A percentile compares a stretch with the other conserved stretches of the same genome.
phyloP scores from a whole-genome alignment of 2,888 invertebrate species.

The Patella pellucida region DNA sequence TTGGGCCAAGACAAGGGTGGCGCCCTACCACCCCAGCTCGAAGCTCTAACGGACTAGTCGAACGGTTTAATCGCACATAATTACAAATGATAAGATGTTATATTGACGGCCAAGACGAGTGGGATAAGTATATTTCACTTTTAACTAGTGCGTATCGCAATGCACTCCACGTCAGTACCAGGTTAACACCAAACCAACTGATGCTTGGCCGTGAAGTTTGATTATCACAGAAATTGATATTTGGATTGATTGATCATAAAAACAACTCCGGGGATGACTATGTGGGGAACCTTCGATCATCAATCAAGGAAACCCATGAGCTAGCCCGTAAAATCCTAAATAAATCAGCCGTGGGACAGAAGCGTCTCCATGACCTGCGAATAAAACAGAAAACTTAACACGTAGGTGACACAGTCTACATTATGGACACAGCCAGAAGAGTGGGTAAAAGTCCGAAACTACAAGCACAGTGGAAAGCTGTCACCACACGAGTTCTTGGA shows the following conservation, averaged over 20 bases:
- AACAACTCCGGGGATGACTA: too few species aligned
- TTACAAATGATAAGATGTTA: slow-evolving; percentile 34
- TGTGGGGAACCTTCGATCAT: not conserved
- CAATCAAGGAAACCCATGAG: not conserved
- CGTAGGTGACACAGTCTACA: too few species aligned
- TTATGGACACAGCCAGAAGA: too few species aligned
- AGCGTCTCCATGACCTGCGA: not conserved
- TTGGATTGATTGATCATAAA: slow-evolving; percentile 14
- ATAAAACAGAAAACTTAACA: not conserved
- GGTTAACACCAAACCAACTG: slow-evolving; percentile 32
- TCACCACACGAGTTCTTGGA: slow-evolving; percentile 16
- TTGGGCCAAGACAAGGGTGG: slow-evolving; percentile 24
- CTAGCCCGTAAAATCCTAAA: not conserved
- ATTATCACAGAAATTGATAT: slow-evolving; percentile 27
- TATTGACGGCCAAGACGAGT: slow-evolving; percentile 33
- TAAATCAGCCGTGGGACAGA: not conserved
- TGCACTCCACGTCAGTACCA: slow-evolving; percentile 29
- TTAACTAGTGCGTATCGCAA: slow-evolving; percentile 39
- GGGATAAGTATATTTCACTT: slow-evolving; percentile 36
- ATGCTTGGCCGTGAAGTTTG: slow-evolving; percentile 35
- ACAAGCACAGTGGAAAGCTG: slow-evolving; percentile 21
- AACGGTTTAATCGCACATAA: slow-evolving; percentile 35
- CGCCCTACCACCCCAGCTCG: slow-evolving; percentile 32
- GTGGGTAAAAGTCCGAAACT: slow-evolving; percentile 18
- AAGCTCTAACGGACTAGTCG: slow-evolving; percentile 36